Evolutionary conservation across 2,888 invertebrate genomes (phyloP), one percentile per base, ranked within the genome.

Genomic region (Trissonchulus sp.): DNA sequence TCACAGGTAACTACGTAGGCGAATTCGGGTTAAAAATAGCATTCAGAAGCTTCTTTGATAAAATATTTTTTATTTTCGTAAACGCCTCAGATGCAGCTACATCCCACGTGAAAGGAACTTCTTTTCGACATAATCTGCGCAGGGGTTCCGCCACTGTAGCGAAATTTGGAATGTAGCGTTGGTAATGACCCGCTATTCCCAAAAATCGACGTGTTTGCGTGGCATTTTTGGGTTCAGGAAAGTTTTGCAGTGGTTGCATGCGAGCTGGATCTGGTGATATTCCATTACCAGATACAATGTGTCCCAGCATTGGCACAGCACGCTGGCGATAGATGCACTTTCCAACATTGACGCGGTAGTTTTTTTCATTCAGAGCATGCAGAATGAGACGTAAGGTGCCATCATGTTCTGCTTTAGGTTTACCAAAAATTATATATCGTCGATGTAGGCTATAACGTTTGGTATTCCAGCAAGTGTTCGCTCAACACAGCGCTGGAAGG

Each of bases 351-450:
- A 60, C 18, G 60, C 60, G 60, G 60, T 18, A 60, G 60, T 60
- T n/a, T 18, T 28, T n/a, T 18, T 60, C 60, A 60, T 60, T 60
- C 18, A 60, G 60, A n/a, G 18, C 18, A 18, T 60, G 18, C 18
- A 60, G 60, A 60, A 60, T n/a, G 18, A 18, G 18, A 18, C 18
- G 18, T n/a, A 76, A 79, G 81, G 73, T 82, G 79, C 34, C 76
- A 77, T 2, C 81, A 31, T 68, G 68, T 2, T 28, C 30, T 23
- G 28, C 8, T 2, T 2, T 15, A 34, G 68, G 28, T 34, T n/a
- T 2, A 31, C 68, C 68, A 34, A 35, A 68, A 23, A 35, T 23
- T 23, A 2, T n/a, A 68, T 68, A 31, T 68, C 68, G 68, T 68
- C 68, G 23, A 2, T 2, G 30, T 68, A 68, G 68, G 34, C 34